Conservation (phyloP, 37 sponge, comb jelly and placozoan genomes). For the Halichondria panicea region DNA sequence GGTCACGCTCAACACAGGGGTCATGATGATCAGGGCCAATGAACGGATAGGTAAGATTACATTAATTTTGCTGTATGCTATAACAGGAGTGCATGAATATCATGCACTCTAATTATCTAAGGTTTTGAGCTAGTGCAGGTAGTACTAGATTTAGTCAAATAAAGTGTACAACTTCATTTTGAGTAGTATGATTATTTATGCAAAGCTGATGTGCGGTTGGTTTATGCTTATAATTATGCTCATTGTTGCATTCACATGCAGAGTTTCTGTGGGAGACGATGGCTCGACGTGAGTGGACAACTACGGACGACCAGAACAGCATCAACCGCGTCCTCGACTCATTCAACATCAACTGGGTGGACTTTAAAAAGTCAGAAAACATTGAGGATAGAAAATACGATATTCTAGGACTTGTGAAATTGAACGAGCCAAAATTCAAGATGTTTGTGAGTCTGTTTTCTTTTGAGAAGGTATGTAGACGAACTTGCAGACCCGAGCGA, state of each 20-base stretch:
- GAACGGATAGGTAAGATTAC: constrained; percentile 15
- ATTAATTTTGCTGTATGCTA: too few relatives aligned
- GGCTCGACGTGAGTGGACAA: background rate
- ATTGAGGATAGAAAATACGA: constrained; percentile 11
- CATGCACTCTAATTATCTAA: too few relatives aligned
- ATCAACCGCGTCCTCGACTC: constrained; percentile 28
- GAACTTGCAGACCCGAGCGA: constrained; percentile 5
- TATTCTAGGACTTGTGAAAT: background rate
- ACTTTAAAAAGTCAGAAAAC: constrained; percentile 7
- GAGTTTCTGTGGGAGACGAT: constrained; percentile 24
- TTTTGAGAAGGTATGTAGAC: constrained; percentile 25
- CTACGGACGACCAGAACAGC: constrained; percentile 41
- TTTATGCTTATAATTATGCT: too few relatives aligned
- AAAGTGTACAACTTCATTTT: too few relatives aligned
- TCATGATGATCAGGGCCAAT: constrained; percentile 23
- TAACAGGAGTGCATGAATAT: too few relatives aligned
- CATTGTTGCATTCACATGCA: background rate
- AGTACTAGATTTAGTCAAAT: too few relatives aligned
- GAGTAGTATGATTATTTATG: too few relatives aligned
- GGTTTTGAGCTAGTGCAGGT: too few relatives aligned
- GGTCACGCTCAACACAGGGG: constrained; percentile 50
- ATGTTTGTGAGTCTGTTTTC: constrained; percentile 31
- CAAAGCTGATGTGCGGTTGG: too few relatives aligned
- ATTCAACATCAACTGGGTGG: constrained; percentile 12
- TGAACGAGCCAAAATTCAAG: too few relatives aligned